A percentile compares a stretch with the other conserved stretches of the same genome.
phyloP scores from a whole-genome alignment of 2,113 vertebrate genomes.

The Atrichornis clamosus region DNA sequence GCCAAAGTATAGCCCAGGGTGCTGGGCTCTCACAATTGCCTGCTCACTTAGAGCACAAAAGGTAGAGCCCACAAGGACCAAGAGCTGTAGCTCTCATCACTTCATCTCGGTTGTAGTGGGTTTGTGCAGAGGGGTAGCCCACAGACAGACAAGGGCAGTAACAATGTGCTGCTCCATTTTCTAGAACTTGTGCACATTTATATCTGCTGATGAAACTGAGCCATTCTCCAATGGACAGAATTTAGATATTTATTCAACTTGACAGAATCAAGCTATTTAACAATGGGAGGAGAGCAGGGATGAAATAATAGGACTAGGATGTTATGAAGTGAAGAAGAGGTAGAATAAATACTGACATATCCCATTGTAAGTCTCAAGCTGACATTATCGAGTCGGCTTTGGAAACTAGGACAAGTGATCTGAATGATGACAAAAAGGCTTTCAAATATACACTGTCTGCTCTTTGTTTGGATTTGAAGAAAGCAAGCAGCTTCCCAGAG shows the following conservation, averaged over 20 bases:
- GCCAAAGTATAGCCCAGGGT: not conserved
- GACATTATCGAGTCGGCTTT: slow-evolving; percentile 23
- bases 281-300: slow-evolving; percentile 1
- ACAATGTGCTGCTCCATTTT: not conserved
- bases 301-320: slow-evolving; percentile 32
- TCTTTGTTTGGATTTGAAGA: slow-evolving; percentile 46
- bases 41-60: not conserved
- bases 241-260: slow-evolving; percentile 49
- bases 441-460: slow-evolving; percentile 39
- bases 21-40: not conserved
- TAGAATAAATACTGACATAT: slow-evolving; percentile 58
- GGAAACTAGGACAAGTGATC: slow-evolving; percentile 56
- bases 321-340: slow-evolving; percentile 7
- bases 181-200: not conserved
- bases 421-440: slow-evolving; percentile 50
- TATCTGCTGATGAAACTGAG: slow-evolving; percentile 21
- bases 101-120: not conserved
- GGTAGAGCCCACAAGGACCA: not conserved
- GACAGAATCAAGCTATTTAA: slow-evolving; percentile 60
- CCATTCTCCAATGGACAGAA: not conserved
- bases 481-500: slow-evolving; percentile 8
- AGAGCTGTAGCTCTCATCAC: not conserved
- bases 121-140: not conserved
- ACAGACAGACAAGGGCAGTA: not conserved
- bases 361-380: slow-evolving; percentile 27